Evolutionary conservation across 2,888 invertebrate genomes (phyloP).

Genomic region (Hemaris fuciformis): DNA sequence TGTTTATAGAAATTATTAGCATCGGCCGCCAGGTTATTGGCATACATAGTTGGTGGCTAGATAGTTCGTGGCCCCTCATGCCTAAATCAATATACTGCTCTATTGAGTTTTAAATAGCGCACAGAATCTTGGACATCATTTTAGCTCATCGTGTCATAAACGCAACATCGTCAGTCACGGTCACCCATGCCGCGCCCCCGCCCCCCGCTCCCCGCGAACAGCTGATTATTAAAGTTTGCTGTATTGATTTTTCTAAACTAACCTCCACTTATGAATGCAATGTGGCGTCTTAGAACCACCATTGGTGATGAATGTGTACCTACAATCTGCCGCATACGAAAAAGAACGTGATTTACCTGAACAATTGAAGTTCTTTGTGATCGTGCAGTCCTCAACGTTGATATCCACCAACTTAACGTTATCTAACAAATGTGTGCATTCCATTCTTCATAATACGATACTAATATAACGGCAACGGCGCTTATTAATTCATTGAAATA

Average conservation of each 20-base stretch:
- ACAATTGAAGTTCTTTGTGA: conserved; percentile 84
- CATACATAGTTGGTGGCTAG: background rate
- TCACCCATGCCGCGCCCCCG: conserved; percentile 64
- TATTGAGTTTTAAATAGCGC: conserved; percentile 33
- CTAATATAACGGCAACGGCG: conserved; percentile 42
- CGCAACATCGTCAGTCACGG: conserved; percentile 63
- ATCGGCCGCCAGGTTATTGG: conserved; percentile 9
- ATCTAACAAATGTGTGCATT: conserved; percentile 86
- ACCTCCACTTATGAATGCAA: conserved; percentile 54
- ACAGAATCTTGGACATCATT: conserved; percentile 35
- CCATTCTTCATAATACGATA: conserved; percentile 79
- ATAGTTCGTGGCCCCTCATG: background rate
- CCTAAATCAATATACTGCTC: conserved; percentile 17
- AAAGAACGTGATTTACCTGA: conserved; percentile 77
- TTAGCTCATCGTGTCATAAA: conserved; percentile 53
- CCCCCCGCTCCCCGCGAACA: conserved; percentile 66
- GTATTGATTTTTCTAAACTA: conserved; percentile 78
- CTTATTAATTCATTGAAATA: conserved; percentile 52
- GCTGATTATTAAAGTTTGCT: conserved; percentile 77
- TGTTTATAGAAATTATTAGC: conserved; percentile 18
- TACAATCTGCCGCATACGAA: conserved; percentile 32
- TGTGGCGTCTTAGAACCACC: conserved; percentile 29
- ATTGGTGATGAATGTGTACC: conserved; percentile 19
- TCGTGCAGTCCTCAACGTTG: conserved; percentile 71
- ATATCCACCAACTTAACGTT: conserved; percentile 82